Conservation (phyloP, 2,797 vertebrate species). For the Chanos chanos region DNA sequence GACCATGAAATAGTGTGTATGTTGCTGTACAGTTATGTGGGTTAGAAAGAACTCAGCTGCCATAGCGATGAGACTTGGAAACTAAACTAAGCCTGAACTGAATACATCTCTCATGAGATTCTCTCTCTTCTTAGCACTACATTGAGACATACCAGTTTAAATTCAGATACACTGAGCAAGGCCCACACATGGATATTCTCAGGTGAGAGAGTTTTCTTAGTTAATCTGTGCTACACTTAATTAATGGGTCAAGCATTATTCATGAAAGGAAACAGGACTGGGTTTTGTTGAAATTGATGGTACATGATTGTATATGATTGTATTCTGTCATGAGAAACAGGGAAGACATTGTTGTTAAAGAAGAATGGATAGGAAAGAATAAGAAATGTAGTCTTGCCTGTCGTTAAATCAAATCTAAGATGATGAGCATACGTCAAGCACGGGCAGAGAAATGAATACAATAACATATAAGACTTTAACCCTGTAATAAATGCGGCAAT, state of each 20-base stretch:
- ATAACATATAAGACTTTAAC: too few species aligned
- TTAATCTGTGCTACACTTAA: background rate
- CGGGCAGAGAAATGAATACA: too few species aligned
- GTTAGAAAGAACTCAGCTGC: background rate
- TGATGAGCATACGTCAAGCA: too few species aligned
- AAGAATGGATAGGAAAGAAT: too few species aligned
- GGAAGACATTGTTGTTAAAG: too few species aligned
- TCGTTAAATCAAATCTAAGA: too few species aligned
- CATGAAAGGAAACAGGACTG: background rate
- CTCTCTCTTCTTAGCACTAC: constrained; percentile 71
- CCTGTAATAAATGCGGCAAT: too few species aligned
- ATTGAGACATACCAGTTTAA: constrained; percentile 96
- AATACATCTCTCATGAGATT: background rate
- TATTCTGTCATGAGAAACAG: too few species aligned
- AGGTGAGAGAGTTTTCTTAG: constrained; percentile 51
- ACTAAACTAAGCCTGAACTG: background rate
- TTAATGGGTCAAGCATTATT: background rate
- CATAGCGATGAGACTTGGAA: too few species aligned
- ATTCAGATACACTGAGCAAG: constrained; percentile 83
- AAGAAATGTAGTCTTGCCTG: too few species aligned
- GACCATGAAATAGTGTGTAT: background rate
- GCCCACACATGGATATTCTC: constrained; percentile 74
- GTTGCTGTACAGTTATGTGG: background rate
- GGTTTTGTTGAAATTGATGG: too few species aligned
- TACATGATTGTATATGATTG: too few species aligned